A percentile compares a stretch with the other conserved stretches of the same genome.
Evolutionary conservation across 2,797 vertebrate species (phyloP).

Genomic region (Thunnus albacares): DNA sequence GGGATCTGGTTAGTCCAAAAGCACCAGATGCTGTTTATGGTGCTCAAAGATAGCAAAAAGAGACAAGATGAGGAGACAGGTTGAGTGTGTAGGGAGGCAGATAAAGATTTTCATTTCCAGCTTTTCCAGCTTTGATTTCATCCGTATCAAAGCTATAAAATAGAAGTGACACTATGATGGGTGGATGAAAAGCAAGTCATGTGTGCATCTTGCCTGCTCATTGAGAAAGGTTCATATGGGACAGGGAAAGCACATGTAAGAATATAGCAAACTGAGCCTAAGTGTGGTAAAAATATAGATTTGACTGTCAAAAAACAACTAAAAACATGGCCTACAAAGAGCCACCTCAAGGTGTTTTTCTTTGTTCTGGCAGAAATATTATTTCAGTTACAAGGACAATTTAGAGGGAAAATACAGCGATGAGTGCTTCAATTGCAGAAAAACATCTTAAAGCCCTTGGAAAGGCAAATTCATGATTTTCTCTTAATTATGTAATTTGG

Average conservation of each 20-base stretch:
- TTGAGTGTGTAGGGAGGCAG: constrained; percentile 2
- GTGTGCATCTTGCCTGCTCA: neutral
- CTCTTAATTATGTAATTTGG: no score
- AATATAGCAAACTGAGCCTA: neutral
- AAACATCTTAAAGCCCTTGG: neutral
- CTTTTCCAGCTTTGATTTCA: constrained; percentile 38
- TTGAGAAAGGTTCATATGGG: neutral
- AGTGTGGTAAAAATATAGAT: neutral
- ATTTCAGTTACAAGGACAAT: constrained; percentile 16
- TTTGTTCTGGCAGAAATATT: constrained; percentile 10
- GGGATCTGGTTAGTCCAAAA: constrained; percentile 49
- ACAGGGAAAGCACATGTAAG: neutral
- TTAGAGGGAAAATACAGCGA: constrained; percentile 5
- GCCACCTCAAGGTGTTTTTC: neutral
- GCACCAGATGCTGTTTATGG: constrained; percentile 59
- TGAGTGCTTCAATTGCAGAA: constrained; percentile 7
- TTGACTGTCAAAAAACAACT: neutral
- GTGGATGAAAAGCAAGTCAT: neutral
- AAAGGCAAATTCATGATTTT: no score
- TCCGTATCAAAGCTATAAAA: constrained; percentile 34
- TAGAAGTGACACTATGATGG: constrained; percentile 20
- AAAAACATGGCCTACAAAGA: neutral
- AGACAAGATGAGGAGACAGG: constrained; percentile 41
- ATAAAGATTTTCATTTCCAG: constrained; percentile 26
- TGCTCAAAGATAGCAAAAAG: constrained; percentile 60